Evolutionary conservation across 1,140 invertebrate genomes (phyloP).

Genomic region (Semibalanus balanoides): DNA sequence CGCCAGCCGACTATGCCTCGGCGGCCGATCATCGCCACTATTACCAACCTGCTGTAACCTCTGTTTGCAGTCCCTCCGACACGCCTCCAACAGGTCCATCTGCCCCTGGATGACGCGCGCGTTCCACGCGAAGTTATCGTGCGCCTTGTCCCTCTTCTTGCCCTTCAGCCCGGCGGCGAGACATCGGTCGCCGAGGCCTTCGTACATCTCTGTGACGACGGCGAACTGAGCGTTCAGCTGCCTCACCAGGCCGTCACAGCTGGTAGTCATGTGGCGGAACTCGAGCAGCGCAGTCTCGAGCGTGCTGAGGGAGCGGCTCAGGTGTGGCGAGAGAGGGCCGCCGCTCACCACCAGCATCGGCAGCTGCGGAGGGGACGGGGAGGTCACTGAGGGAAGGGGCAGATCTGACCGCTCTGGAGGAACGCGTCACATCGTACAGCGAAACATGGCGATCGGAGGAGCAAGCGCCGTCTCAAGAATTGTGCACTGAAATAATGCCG

Average conservation of each 20-base stretch:
- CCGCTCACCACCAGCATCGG: too few relatives aligned
- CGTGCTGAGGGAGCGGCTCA: neutral
- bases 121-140: constrained; percentile 44
- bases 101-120: constrained; percentile 40
- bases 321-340: neutral
- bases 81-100: constrained; percentile 34
- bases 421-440: too few relatives aligned
- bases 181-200: neutral
- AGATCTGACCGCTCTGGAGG: too few relatives aligned
- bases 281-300: neutral
- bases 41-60: constrained; percentile 28
- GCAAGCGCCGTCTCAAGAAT: too few relatives aligned
- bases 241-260: neutral
- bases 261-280: neutral
- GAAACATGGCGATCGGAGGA: too few relatives aligned
- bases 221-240: neutral
- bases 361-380: too few relatives aligned
- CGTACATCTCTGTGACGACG: neutral
- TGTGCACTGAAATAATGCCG: too few relatives aligned
- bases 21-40: too few relatives aligned
- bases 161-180: constrained; percentile 32
- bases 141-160: constrained; percentile 34
- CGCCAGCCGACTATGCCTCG: too few relatives aligned
- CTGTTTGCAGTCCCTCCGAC: constrained; percentile 28
- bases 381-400: too few relatives aligned